Base-by-base conservation (phyloP, 2,113 vertebrate genomes). In the Tragulus kanchil region DNA sequence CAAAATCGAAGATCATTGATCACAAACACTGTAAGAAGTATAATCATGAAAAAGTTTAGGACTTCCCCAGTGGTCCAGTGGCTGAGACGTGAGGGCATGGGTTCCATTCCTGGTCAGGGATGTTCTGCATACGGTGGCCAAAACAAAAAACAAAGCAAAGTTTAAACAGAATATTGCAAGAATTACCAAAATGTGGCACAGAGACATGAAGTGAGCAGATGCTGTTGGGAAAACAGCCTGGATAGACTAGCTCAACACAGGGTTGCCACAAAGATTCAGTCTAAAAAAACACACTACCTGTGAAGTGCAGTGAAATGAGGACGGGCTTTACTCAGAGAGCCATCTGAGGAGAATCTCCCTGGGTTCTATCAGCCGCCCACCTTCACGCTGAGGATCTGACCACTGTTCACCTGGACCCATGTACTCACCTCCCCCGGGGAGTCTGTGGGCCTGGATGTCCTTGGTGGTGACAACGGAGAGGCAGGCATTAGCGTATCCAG, bases 371-470 rank as follows among this genome's bases (percentile, higher is more conserved):
- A 61, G 31, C 19, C 31, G 48, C 4, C 45, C 81, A 81, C n/a
- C 15, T 64, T 2, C 42, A 65, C 12, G 14, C 90, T 89, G 56
- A 10, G 31, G 21, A 59, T 42, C 13, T 28, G n/a, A n/a, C 28
- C 28, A 31, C 16, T 52, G 31, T 45, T 48, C 21, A 14, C 13
- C 54, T 8, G 14, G 50, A 31, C 10, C 31, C 19, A 52, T 12
- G 19, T 64, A 90, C 98, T 97, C 62, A 98, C 98, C 98, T 99
- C 99, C 8, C 98, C 99, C 1, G 98, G 75, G 0, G 99, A 99
- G 97, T 99, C 99, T 0, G 96, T 42, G 1, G 98, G 98, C 45
- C 94, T 98, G 97, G 23, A 45, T 21, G 25, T 73, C 69, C 42
- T 73, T 0, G 69, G 69, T 0, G 69, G 69, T 73, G 69, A 45